Percentiles rank a stretch among this genome's conserved stretches.
Evolutionary conservation across 2,888 invertebrate genomes (phyloP).

Genomic region (Drosophila anomalipes): DNA sequence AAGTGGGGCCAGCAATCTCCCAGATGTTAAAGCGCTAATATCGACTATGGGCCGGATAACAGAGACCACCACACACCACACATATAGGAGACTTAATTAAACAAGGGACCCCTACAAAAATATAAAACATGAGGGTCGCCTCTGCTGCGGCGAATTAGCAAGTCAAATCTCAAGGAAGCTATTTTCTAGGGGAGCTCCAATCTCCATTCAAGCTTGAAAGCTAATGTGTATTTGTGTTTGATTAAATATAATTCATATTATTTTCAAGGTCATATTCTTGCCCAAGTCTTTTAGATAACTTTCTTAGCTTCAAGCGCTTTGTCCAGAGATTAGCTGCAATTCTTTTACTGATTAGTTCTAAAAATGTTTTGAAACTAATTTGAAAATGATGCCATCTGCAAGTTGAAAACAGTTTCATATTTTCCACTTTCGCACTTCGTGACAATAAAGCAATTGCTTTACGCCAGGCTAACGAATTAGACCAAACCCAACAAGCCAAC

Average conservation of each 20-base stretch:
- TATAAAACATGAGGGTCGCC: neutral
- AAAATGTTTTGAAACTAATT: slow-evolving; percentile 25
- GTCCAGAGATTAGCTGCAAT: neutral
- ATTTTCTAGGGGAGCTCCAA: neutral
- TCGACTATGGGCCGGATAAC: neutral
- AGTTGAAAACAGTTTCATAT: slow-evolving; percentile 70
- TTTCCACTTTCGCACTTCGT: slow-evolving; percentile 81
- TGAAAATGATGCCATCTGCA: slow-evolving; percentile 36
- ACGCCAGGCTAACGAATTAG: slow-evolving; percentile 72
- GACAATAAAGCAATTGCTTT: slow-evolving; percentile 76
- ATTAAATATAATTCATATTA: neutral
- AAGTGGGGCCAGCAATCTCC: slow-evolving; percentile 7
- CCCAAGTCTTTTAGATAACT: neutral
- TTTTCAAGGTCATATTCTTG: neutral
- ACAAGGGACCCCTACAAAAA: neutral
- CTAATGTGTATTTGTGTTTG: neutral
- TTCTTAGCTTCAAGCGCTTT: neutral
- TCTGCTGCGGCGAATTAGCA: neutral
- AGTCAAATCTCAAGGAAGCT: neutral
- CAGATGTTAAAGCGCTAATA: slow-evolving; percentile 5
- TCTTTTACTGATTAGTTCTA: slow-evolving; percentile 3
- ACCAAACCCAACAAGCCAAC: slow-evolving; percentile 53
- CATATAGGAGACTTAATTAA: neutral
- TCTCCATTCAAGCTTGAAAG: neutral
- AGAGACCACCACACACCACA: neutral